These are phyloP conservation scores for Chaenodraco wilsoni DNA, from an alignment of 2,797 vertebrate genomes.

Conservation along the genomic window DNA sequence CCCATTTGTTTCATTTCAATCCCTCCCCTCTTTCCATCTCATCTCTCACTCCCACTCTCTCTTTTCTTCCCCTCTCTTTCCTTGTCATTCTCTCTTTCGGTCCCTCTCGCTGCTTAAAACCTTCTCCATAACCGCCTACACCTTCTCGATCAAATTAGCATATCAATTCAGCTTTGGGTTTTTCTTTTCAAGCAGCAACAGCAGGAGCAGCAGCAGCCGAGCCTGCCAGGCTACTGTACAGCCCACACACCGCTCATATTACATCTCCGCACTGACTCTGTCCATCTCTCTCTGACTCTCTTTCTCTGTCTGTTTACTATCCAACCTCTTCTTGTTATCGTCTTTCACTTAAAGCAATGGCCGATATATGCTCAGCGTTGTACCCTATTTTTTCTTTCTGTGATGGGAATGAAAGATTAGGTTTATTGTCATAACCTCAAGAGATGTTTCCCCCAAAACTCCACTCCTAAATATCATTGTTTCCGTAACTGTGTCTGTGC, in stretches of 20 bases:
- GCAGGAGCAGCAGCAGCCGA: conserved; percentile 58
- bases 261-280: conserved; percentile 42
- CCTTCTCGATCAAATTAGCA: conserved; percentile 81
- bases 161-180: conserved; percentile 76
- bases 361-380: conserved; percentile 19
- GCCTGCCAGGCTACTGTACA: conserved; percentile 58
- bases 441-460: background rate
- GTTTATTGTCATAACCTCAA: conserved; percentile 16
- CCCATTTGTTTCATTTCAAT: conserved; percentile 63
- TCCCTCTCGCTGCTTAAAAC: conserved; percentile 69
- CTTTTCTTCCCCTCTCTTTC: conserved; percentile 45
- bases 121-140: conserved; percentile 81
- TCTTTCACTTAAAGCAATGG: conserved; percentile 17
- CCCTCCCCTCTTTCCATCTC: conserved; percentile 47
- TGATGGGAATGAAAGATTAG: conserved; percentile 36
- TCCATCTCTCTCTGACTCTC: conserved; percentile 23
- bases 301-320: conserved; percentile 41
- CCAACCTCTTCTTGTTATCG: conserved; percentile 33
- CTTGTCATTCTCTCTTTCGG: conserved; percentile 63
- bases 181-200: conserved; percentile 59
- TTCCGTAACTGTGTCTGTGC: no score
- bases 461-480: no score
- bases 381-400: conserved; percentile 31
- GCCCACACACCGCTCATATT: conserved; percentile 63
- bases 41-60: conserved; percentile 65